Evolutionary conservation across 2,888 invertebrate species (phyloP).

Genomic region (Portevinia maculata): DNA sequence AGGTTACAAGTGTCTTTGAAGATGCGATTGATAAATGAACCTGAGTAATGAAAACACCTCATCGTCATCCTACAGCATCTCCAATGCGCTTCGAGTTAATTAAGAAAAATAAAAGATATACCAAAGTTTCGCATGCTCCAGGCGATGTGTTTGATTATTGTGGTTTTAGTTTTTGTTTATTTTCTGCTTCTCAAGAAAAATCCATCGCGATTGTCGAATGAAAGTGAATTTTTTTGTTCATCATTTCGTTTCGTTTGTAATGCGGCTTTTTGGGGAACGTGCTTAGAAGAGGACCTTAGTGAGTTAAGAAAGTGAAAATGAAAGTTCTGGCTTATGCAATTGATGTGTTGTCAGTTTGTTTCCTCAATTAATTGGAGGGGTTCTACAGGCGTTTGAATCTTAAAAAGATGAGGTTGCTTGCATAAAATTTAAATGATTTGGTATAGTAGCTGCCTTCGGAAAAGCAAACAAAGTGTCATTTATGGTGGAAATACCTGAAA

Average conservation of each 20-base stretch:
- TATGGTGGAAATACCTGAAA: neutral
- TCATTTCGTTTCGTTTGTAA: slow-evolving; percentile 19
- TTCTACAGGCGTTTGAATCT: slow-evolving; percentile 22
- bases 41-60: neutral
- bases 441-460: slow-evolving; percentile 13
- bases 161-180: slow-evolving; percentile 11
- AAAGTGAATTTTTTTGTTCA: slow-evolving; percentile 50
- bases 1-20: slow-evolving; percentile 10
- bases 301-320: slow-evolving; percentile 69
- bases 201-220: slow-evolving; percentile 56
- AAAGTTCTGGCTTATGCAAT: slow-evolving; percentile 63
- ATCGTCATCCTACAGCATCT: neutral
- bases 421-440: neutral
- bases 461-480: slow-evolving; percentile 27
- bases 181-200: neutral
- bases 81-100: slow-evolving; percentile 1
- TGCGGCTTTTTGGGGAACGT: slow-evolving; percentile 25
- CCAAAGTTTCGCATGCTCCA: slow-evolving; percentile 7
- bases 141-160: slow-evolving; percentile 13
- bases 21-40: slow-evolving; percentile 13
- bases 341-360: slow-evolving; percentile 6
- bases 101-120: slow-evolving; percentile 7
- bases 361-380: slow-evolving; percentile 1
- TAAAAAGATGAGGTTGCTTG: neutral
- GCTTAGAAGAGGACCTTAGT: slow-evolving; percentile 53